Evolutionary conservation across 2,888 invertebrate genomes (phyloP).

Genomic region (Euphydryas editha): DNA sequence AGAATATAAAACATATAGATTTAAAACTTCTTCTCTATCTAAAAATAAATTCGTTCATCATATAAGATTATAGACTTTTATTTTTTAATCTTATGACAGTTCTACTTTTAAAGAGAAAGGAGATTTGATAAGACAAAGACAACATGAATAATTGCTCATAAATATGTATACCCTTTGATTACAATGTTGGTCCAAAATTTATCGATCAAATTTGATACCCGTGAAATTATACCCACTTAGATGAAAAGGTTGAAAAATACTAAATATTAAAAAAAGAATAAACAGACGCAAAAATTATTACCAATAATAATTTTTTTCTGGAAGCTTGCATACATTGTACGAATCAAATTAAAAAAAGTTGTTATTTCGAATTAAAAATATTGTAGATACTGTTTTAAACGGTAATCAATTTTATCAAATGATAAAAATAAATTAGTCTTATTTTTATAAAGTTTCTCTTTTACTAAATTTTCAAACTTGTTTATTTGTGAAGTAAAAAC

Average conservation of each 20-base stretch:
- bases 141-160: conserved; percentile 47
- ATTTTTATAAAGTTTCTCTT: no score
- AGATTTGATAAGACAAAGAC: conserved; percentile 38
- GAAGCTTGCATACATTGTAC: conserved; percentile 14
- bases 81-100: not conserved
- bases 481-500: no score
- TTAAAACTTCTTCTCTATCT: not conserved
- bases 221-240: conserved; percentile 53
- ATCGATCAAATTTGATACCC: conserved; percentile 57
- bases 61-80: not conserved
- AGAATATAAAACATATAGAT: not conserved
- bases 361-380: not conserved
- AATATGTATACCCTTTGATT: conserved; percentile 54
- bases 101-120: conserved; percentile 25
- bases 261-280: conserved; percentile 50
- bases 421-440: no score
- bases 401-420: no score
- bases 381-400: not conserved
- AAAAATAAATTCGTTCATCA: not conserved
- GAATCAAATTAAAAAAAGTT: not conserved
- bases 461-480: no score
- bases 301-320: conserved; percentile 21
- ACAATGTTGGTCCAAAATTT: conserved; percentile 54
- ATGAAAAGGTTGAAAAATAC: conserved; percentile 49
- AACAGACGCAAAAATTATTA: conserved; percentile 38